phyloP scores from a whole-genome alignment of 2,888 invertebrate species.

The Baronia brevicornis region DNA sequence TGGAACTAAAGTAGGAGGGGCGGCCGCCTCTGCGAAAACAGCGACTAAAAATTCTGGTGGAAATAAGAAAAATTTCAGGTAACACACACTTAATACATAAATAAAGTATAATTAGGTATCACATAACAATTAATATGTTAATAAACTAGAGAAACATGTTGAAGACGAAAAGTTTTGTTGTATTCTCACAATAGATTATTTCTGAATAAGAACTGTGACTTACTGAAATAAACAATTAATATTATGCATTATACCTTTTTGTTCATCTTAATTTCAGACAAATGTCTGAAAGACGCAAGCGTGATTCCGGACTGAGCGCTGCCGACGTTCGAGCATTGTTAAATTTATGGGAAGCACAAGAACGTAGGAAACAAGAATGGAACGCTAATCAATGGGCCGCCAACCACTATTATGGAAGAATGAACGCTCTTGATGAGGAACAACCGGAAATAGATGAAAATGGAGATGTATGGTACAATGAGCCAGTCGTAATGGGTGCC shows the following conservation, averaged over 20 bases:
- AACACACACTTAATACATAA: constrained; percentile 18
- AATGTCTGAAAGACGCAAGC: constrained; percentile 71
- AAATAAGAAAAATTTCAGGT: constrained; percentile 69
- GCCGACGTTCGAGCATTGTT: constrained; percentile 77
- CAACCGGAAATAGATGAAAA: constrained; percentile 68
- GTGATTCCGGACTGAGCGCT: constrained; percentile 77
- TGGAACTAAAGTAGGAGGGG: constrained; percentile 62
- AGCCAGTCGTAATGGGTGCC: constrained; percentile 69
- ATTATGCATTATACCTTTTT: constrained; percentile 2
- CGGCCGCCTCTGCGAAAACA: constrained; percentile 64
- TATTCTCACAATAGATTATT: too few species aligned
- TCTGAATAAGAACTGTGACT: too few species aligned
- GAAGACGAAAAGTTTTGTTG: too few species aligned
- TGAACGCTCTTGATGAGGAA: constrained; percentile 59
- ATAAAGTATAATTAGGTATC: neutral
- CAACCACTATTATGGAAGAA: constrained; percentile 55
- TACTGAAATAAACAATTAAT: too few species aligned
- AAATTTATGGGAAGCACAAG: constrained; percentile 77
- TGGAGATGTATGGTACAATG: constrained; percentile 76
- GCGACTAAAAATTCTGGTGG: constrained; percentile 64
- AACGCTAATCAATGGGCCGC: constrained; percentile 61
- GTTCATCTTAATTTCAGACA: constrained; percentile 36
- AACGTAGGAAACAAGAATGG: constrained; percentile 70
- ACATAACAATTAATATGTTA: too few species aligned
- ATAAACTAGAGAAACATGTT: too few species aligned